Evolutionary conservation across 2,797 vertebrate species (phyloP).

Genomic region (Microchirus variegatus): DNA sequence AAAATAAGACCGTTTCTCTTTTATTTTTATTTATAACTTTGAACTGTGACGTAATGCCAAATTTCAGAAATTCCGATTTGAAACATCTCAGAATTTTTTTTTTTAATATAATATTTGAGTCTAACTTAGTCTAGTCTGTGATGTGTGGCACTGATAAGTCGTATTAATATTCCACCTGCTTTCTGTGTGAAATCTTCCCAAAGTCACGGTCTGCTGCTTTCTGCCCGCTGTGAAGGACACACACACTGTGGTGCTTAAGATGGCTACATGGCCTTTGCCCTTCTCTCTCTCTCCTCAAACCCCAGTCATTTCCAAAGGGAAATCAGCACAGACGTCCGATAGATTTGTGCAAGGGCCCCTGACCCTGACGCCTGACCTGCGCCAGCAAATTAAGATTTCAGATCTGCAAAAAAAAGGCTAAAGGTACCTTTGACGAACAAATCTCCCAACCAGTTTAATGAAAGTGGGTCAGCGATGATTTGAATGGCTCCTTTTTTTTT

Average conservation of each 20-base stretch:
- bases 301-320: constrained; percentile 40
- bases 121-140: constrained; percentile 12
- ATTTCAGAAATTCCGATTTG: too few species aligned
- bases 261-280: constrained; percentile 38
- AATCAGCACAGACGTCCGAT: constrained; percentile 45
- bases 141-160: constrained; percentile 26
- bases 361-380: constrained; percentile 42
- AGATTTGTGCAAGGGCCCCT: constrained; percentile 22
- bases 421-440: constrained; percentile 13
- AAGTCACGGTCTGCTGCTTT: constrained; percentile 32
- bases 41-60: too few species aligned
- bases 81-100: too few species aligned
- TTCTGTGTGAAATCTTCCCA: constrained; percentile 22
- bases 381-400: constrained; percentile 29
- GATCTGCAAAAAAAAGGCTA: constrained; percentile 2
- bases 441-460: constrained; percentile 2
- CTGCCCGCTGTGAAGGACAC: constrained; percentile 50
- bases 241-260: constrained; percentile 38
- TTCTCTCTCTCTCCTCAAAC: constrained; percentile 25
- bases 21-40: too few species aligned
- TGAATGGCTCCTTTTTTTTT: not conserved
- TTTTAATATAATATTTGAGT: not conserved
- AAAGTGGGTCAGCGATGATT: constrained; percentile 13
- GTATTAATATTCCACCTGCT: constrained; percentile 23
- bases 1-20: too few species aligned